Percentiles rank a stretch among this genome's conserved stretches.
Evolutionary conservation across 2,797 vertebrate genomes (phyloP).

Genomic region (Leucoraja ocellata): DNA sequence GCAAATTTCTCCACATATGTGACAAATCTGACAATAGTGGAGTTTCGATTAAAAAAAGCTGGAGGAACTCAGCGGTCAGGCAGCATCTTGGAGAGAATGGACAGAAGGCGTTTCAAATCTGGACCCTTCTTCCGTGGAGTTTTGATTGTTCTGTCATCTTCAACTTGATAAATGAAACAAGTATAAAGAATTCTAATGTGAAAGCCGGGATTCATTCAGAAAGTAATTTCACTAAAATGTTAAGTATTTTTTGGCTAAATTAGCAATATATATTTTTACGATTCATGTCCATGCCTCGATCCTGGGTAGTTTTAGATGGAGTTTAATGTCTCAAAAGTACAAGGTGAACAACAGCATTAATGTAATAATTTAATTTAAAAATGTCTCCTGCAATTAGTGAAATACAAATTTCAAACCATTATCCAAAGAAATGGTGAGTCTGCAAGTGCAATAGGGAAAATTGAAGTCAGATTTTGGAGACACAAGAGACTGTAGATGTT

Average conservation of each 20-base stretch:
- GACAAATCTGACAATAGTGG: too few species aligned
- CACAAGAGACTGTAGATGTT: too few species aligned
- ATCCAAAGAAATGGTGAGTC: background rate
- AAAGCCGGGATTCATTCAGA: background rate
- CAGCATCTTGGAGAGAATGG: too few species aligned
- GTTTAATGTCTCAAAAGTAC: background rate
- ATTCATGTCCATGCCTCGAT: background rate
- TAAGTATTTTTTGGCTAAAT: background rate
- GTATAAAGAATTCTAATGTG: too few species aligned
- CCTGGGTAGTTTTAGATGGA: background rate
- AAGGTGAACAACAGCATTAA: background rate
- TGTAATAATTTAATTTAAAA: background rate
- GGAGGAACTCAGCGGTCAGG: background rate
- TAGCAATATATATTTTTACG: background rate
- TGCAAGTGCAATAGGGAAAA: background rate
- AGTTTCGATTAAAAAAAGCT: background rate
- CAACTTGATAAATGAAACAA: background rate
- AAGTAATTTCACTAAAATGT: background rate
- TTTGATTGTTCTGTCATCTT: background rate
- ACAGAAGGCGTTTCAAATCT: too few species aligned
- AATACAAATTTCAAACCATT: background rate
- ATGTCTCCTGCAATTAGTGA: background rate
- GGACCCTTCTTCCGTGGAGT: too few species aligned
- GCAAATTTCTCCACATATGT: background rate
- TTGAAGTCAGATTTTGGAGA: background rate